Conservation (phyloP, 2,888 invertebrate genomes). For the Agriopis leucophaearia region DNA sequence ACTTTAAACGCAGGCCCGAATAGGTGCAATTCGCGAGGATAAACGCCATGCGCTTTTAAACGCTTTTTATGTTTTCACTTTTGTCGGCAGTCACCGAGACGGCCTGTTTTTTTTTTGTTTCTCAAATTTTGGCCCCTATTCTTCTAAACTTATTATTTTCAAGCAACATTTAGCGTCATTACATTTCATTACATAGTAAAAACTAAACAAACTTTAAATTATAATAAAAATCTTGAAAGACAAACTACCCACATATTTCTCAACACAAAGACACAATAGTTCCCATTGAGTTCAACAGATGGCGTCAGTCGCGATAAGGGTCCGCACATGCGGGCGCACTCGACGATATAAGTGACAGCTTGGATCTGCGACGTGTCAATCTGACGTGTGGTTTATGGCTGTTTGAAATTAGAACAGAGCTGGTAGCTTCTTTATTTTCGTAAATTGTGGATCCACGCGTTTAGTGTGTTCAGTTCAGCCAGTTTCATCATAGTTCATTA, state of each 20-base stretch:
- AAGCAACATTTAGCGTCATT: background rate
- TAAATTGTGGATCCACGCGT: too few species aligned
- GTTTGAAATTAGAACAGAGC: conserved; percentile 6
- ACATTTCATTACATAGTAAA: background rate
- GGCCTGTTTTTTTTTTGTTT: too few species aligned
- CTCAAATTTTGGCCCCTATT: too few species aligned
- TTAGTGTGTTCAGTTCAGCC: too few species aligned
- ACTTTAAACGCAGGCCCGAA: too few species aligned
- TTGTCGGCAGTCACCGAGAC: too few species aligned
- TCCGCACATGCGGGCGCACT: conserved; percentile 24
- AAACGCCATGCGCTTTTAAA: too few species aligned
- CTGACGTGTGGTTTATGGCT: conserved; percentile 8
- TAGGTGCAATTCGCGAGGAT: too few species aligned
- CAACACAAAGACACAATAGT: conserved; percentile 23
- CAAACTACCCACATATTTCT: conserved; percentile 21
- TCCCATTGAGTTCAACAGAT: conserved; percentile 29
- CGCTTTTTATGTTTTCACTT: too few species aligned
- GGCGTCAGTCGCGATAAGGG: conserved; percentile 27
- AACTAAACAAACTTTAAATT: background rate
- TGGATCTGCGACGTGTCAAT: conserved; percentile 18
- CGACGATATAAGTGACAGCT: conserved; percentile 25
- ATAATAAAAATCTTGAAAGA: conserved; percentile 5
- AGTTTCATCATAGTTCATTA: too few species aligned
- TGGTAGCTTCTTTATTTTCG: background rate
- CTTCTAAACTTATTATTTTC: background rate